Conservation (phyloP, 2,797 vertebrate genomes). For the Ctenopoma multispine region DNA sequence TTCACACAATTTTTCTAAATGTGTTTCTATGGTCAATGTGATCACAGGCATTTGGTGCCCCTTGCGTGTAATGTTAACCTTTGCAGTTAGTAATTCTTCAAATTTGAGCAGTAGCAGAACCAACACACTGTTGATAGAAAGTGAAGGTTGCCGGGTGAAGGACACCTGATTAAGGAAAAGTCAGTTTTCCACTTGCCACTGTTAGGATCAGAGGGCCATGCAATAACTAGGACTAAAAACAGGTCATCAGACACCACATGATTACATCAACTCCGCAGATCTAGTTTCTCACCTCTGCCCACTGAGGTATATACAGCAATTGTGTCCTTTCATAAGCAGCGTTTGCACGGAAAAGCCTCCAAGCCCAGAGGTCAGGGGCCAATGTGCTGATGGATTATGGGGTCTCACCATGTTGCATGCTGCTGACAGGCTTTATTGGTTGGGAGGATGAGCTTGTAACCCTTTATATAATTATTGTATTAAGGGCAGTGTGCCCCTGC, state of each 20-base stretch:
- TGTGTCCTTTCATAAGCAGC: conserved; percentile 86
- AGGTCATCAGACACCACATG: conserved; percentile 58
- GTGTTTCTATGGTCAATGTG: conserved; percentile 1
- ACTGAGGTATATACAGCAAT: conserved; percentile 76
- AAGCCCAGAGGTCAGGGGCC: conserved; percentile 93
- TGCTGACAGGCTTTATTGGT: conserved; percentile 99
- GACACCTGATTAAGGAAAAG: conserved; percentile 27
- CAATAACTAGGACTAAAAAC: conserved; percentile 50
- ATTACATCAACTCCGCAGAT: conserved; percentile 77
- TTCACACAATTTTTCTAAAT: conserved; percentile 23
- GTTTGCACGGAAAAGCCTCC: conserved; percentile 88
- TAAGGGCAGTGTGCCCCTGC: conserved; percentile 91
- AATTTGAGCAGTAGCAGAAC: neutral
- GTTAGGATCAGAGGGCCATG: conserved; percentile 16
- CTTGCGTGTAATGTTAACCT: neutral
- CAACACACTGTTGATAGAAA: conserved; percentile 7
- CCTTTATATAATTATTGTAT: conserved; percentile 99
- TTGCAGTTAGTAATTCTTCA: neutral
- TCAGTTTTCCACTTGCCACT: conserved; percentile 16
- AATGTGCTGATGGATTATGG: conserved; percentile 99
- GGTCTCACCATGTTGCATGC: conserved; percentile 90
- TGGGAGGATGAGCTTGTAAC: conserved; percentile 97
- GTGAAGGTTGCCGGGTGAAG: conserved; percentile 19
- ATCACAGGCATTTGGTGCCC: conserved; percentile 13
- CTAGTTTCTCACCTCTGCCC: conserved; percentile 75